Base-by-base conservation (phyloP, 1,140 invertebrate species). In the Sminthurinus signatus region DNA sequence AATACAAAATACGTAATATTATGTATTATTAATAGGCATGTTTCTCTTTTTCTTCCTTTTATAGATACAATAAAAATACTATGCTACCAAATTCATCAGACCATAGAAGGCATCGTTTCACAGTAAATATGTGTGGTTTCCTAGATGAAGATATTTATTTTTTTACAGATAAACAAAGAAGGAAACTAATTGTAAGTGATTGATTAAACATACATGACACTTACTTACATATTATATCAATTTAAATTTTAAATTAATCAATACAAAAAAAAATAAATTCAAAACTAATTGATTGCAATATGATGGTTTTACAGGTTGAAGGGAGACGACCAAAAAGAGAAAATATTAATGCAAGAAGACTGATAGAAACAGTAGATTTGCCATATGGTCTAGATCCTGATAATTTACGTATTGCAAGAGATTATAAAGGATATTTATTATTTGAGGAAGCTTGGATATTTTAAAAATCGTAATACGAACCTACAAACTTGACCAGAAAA, bases 391-490 rank as follows among this genome's bases (percentile, higher is more conserved):
- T 63, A 15, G 12, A 63, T n/a, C 31, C 43, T 10, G 61, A 63
- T 46, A 63, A 63, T 42, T 39, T 63, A 31, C 14, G 52, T 28
- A 39, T 54, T 0, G 61, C 50, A 14, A 32, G 61, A 27, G 61
- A 63, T 21, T 56, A 32, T n/a, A 36, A 52, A 19, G 61, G 61
- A 46, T 44, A 28, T 12, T 8, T 63, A 17, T 29, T 48, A 48
- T 56, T 63, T 42, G 52, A 63, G 48, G 61, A 64, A 43, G 55
- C 55, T 14, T 64, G 62, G 62, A 64, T 57, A 39, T 64, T 64
- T 29, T 64, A 52, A 59, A n/a, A n/a, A n/a, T n/a, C n/a, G n/a
- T n/a, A n/a, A n/a, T n/a, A n/a, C n/a, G n/a, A n/a, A n/a, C n/a
- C n/a, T n/a, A n/a, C n/a, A n/a, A n/a, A n/a, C n/a, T n/a, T n/a